Evolutionary conservation across 2,888 invertebrate genomes (phyloP).

Genomic region (Polydrusus cervinus): DNA sequence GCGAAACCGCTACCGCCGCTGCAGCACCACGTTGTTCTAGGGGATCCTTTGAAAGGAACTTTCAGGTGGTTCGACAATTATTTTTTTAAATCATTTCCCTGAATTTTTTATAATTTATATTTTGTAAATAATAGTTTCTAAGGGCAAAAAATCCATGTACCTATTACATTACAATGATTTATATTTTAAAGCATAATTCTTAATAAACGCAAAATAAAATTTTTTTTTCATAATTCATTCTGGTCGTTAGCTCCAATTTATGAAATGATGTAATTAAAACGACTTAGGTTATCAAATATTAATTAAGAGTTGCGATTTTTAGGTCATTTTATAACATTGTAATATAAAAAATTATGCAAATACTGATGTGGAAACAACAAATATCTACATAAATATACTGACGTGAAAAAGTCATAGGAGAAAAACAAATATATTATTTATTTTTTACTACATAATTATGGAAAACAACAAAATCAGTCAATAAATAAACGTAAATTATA

Average conservation of each 20-base stretch:
- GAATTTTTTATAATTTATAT: too few relatives aligned
- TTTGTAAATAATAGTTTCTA: too few relatives aligned
- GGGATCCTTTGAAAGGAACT: too few relatives aligned
- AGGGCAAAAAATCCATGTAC: too few relatives aligned
- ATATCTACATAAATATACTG: background rate
- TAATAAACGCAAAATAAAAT: too few relatives aligned
- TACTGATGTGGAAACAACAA: background rate
- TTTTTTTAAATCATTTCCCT: too few relatives aligned
- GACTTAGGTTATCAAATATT: background rate
- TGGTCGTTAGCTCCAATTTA: too few relatives aligned
- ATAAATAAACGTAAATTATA: background rate
- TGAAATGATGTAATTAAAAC: too few relatives aligned
- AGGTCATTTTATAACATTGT: background rate
- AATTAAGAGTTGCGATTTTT: background rate
- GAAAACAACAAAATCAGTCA: background rate
- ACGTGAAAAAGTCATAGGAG: background rate
- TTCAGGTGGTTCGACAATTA: too few relatives aligned
- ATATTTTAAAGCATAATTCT: background rate
- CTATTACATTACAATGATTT: background rate
- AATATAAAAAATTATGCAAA: constrained; percentile 6
- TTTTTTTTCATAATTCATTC: too few relatives aligned
- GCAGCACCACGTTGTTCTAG: too few relatives aligned
- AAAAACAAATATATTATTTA: background rate
- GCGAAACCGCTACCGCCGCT: too few relatives aligned
- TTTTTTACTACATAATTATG: background rate